phyloP scores from a whole-genome alignment of 2,888 invertebrate genomes.

The Atherix ibis region DNA sequence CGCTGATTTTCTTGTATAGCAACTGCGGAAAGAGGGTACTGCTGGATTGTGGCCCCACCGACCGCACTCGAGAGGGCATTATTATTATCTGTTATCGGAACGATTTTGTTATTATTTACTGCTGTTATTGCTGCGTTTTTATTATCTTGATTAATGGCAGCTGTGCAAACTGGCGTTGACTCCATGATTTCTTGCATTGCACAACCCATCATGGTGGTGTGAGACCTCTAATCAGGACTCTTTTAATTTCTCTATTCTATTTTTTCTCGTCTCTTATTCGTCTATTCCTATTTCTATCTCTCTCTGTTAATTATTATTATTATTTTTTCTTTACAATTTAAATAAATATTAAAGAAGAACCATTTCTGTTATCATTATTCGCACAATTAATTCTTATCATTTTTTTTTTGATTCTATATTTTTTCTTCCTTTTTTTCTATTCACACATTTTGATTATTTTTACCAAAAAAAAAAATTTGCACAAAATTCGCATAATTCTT shows the following conservation, averaged over 20 bases:
- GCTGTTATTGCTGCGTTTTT: conserved; percentile 1
- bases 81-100: too few relatives aligned
- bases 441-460: conserved; percentile 3
- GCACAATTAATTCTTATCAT: too few relatives aligned
- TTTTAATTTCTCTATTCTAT: too few relatives aligned
- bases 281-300: too few relatives aligned
- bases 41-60: neutral
- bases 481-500: neutral
- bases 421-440: conserved; percentile 1
- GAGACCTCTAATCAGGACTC: too few relatives aligned
- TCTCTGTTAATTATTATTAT: too few relatives aligned
- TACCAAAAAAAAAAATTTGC: conserved; percentile 1
- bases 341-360: too few relatives aligned
- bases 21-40: too few relatives aligned
- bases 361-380: too few relatives aligned
- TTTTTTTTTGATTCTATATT: too few relatives aligned
- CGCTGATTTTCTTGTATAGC: conserved; percentile 11
- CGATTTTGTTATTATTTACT: neutral
- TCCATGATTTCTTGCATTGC: conserved; percentile 26
- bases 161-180: conserved; percentile 2
- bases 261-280: too few relatives aligned
- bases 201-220: conserved; percentile 34
- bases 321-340: too few relatives aligned
- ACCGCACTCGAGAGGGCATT: neutral
- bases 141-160: conserved; percentile 3